phyloP scores from a whole-genome alignment of 92 coral and sea anemone species.

The Paragorgia papillata region DNA sequence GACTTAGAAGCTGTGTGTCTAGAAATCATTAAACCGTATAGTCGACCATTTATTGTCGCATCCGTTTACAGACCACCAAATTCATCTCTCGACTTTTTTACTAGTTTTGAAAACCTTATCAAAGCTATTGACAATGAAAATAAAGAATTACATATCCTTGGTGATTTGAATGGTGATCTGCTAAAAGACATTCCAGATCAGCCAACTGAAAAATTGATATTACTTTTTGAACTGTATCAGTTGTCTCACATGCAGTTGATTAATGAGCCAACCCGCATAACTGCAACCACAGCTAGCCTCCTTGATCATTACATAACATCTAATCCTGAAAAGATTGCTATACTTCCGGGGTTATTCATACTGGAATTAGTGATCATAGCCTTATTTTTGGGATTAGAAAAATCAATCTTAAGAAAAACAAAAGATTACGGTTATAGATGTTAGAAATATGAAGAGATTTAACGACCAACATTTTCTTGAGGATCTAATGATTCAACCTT shows the following conservation, averaged over 20 bases:
- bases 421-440: not conserved
- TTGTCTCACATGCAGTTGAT: slow-evolving; percentile 3
- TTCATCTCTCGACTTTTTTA: slow-evolving; percentile 40
- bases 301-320: too few species aligned
- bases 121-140: slow-evolving; percentile 29
- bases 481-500: not conserved
- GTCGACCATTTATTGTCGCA: not conserved
- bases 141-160: slow-evolving; percentile 49
- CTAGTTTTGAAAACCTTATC: slow-evolving; percentile 41
- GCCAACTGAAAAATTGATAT: not conserved
- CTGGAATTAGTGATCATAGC: too few species aligned
- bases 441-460: too few species aligned
- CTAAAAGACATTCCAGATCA: not conserved
- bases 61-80: slow-evolving; percentile 5
- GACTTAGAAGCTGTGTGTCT: slow-evolving; percentile 7
- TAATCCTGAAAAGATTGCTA: too few species aligned
- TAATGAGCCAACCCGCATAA: not conserved
- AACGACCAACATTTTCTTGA: not conserved
- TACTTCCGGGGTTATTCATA: too few species aligned
- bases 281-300: not conserved
- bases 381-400: too few species aligned
- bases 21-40: slow-evolving; percentile 9
- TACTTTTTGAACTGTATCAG: not conserved
- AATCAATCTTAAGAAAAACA: too few species aligned
- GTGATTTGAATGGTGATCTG: slow-evolving; percentile 55